Conservation (phyloP, 2,797 vertebrate genomes). For the Hemitrygon akajei region DNA sequence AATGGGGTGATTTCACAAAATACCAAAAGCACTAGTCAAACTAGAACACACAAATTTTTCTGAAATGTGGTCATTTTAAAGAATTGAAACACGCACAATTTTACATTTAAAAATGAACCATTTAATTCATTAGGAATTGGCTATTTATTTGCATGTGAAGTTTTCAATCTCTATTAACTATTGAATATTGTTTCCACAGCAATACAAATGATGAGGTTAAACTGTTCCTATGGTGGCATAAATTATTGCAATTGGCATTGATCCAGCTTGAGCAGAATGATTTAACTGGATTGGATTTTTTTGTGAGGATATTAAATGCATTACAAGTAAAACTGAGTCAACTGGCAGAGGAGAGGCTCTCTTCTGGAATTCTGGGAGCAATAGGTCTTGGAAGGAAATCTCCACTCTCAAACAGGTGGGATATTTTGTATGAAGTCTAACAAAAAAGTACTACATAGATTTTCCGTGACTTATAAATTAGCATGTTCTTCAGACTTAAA, state of each 20-base stretch:
- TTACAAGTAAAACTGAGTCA: slow-evolving; percentile 73
- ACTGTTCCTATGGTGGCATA: slow-evolving; percentile 96
- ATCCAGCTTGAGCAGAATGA: slow-evolving; percentile 76
- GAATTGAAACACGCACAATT: not conserved
- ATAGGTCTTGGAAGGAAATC: slow-evolving; percentile 87
- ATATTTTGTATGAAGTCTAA: not conserved
- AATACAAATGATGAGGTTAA: slow-evolving; percentile 79
- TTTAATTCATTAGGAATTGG: not conserved
- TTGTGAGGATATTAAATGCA: slow-evolving; percentile 61
- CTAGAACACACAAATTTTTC: not conserved
- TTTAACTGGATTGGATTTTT: slow-evolving; percentile 54
- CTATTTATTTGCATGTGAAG: slow-evolving; percentile 1
- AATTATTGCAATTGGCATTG: slow-evolving; percentile 77
- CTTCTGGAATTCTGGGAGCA: slow-evolving; percentile 82
- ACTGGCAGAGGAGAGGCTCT: slow-evolving; percentile 81
- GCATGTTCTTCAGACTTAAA: not conserved
- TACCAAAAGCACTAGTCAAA: not conserved
- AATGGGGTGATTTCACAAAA: not conserved
- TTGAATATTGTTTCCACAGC: slow-evolving; percentile 50
- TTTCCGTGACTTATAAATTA: not conserved
- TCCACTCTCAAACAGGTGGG: slow-evolving; percentile 79
- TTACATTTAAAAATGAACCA: not conserved
- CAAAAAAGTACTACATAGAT: not conserved
- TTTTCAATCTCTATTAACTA: slow-evolving; percentile 18
- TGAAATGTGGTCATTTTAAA: not conserved